Evolutionary conservation across 2,888 invertebrate genomes (phyloP).

Genomic region (Tuberolachnus salignus): DNA sequence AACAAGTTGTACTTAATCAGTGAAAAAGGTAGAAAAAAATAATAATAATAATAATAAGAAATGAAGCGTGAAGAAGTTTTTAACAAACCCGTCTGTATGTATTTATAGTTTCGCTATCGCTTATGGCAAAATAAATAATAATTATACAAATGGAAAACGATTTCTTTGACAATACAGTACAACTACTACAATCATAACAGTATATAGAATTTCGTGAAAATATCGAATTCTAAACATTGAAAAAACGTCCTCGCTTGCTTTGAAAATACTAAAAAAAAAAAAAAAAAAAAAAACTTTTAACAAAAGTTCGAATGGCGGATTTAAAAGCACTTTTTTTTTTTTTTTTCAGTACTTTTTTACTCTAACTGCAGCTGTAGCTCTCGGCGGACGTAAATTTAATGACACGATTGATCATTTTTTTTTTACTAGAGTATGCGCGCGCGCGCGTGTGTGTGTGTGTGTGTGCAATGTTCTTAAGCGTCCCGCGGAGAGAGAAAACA

Average conservation of each 20-base stretch:
- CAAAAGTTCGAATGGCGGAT: slow-evolving; percentile 18
- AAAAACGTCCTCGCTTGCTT: neutral
- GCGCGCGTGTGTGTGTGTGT: neutral
- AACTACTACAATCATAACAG: neutral
- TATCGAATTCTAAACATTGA: slow-evolving; percentile 1
- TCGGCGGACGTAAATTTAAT: slow-evolving; percentile 14
- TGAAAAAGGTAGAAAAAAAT: too few species aligned
- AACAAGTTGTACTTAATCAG: too few species aligned
- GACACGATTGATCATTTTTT: slow-evolving; percentile 27
- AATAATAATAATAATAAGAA: too few species aligned
- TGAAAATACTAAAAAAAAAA: too few species aligned
- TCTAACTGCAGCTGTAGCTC: neutral
- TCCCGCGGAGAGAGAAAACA: neutral
- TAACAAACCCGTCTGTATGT: too few species aligned
- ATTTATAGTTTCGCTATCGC: too few species aligned
- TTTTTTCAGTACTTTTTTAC: slow-evolving; percentile 9
- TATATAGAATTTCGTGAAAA: neutral
- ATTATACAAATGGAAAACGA: too few species aligned
- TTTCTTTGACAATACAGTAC: neutral
- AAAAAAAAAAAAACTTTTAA: neutral
- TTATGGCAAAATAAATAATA: too few species aligned
- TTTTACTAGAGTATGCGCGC: neutral
- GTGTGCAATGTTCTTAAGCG: slow-evolving; percentile 14
- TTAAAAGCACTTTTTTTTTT: slow-evolving; percentile 26
- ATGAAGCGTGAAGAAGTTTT: too few species aligned